phyloP scores from a whole-genome alignment of 1,140 invertebrate species.

The Gonioctena quinquepunctata region DNA sequence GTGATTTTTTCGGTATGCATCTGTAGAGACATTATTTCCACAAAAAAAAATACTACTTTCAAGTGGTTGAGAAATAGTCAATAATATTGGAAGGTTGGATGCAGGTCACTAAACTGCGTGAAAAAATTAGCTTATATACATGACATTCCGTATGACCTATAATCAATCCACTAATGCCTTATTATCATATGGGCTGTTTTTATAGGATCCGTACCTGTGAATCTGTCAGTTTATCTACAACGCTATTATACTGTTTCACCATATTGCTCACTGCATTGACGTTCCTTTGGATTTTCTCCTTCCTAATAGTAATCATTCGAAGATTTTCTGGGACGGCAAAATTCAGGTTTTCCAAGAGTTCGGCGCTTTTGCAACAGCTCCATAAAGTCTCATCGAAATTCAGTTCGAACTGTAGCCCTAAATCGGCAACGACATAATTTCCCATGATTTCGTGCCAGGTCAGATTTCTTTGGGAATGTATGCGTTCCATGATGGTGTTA shows the following conservation, averaged over 20 bases:
- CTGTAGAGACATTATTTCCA: no score
- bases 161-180: no score
- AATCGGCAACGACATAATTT: slow-evolving; percentile 67
- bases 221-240: slow-evolving; percentile 62
- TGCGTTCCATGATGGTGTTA: slow-evolving; percentile 46
- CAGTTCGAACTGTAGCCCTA: slow-evolving; percentile 64
- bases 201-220: slow-evolving; percentile 63
- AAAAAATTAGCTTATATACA: no score
- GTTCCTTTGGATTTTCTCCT: slow-evolving; percentile 67
- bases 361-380: slow-evolving; percentile 74
- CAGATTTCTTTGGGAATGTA: slow-evolving; percentile 58
- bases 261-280: slow-evolving; percentile 63
- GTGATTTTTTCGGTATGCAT: no score
- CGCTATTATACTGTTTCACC: slow-evolving; percentile 65
- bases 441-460: slow-evolving; percentile 70
- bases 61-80: no score
- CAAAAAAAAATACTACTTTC: no score
- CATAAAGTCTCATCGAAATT: slow-evolving; percentile 72
- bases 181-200: no score
- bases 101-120: no score
- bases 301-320: slow-evolving; percentile 71
- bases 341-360: slow-evolving; percentile 74
- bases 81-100: no score
- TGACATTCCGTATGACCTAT: no score
- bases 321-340: slow-evolving; percentile 71